Base-by-base conservation (phyloP, 2,888 invertebrate genomes). In the Lacanobia wlatinum region DNA sequence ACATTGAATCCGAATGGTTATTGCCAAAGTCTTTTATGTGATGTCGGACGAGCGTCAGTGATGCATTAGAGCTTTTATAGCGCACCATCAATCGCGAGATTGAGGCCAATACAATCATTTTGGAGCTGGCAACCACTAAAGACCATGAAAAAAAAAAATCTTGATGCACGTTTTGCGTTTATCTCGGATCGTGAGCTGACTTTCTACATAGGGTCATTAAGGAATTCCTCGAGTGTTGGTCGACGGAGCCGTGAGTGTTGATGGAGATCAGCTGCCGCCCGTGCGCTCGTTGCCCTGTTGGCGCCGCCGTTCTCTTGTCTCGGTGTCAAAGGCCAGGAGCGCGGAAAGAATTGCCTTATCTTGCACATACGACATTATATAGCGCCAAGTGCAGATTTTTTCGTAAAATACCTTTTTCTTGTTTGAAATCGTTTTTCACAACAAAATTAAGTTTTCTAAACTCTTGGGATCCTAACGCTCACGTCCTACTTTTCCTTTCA, bases 1-100 rank as follows among this genome's bases (percentile, higher is more conserved):
- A 90, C 90, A 90, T 91, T 89, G 91, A 91, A 92, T 90, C 86
- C 85, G 76, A 90, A 90, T 90, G 88, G 90, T 92, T 93, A 93
- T 92, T 92, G 92, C 92, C 90, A 91, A 94, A 93, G 87, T 89
- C 87, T 90, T 90, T 85, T 87, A 88, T 89, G 86, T 85, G 71
- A 60, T 71, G 72, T 80, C 70, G 83, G 80, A 86, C 83, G 78
- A 83, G 76, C 84, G 84, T 86, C 84, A 86, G 84, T 84, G 83
- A 80, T 80, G 80, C 84, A 84, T 85, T 87, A 83, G 77, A 82
- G 82, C 86, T 87, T 91, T 91, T 91, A 90, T 87, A 87, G 84
- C 84, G 76, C 66, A 83, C 85, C 84, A 87, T 88, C 85, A 86
- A 86, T 84, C 82, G 80, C 72, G 71, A 80, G 83, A 92, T 91